phyloP scores from a whole-genome alignment of 2,113 vertebrate species.

The Macroglossus sobrinus region DNA sequence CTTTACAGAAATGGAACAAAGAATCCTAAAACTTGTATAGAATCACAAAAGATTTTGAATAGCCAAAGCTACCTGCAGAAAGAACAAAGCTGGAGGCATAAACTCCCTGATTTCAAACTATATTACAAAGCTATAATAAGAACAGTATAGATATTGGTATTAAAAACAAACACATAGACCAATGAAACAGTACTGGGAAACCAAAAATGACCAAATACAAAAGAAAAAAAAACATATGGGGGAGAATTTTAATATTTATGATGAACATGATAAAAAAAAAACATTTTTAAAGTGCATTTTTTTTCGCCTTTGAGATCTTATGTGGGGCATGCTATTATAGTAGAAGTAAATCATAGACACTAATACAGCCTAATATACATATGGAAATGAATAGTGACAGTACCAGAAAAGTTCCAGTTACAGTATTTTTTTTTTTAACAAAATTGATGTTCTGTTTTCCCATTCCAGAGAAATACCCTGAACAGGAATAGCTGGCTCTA shows the following conservation, averaged over 20 bases:
- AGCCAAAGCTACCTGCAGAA: not conserved
- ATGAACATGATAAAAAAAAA: not conserved
- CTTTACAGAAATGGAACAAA: not conserved
- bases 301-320: not conserved
- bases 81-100: not conserved
- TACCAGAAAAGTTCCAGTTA: not conserved
- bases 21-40: not conserved
- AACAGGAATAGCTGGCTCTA: not conserved
- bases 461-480: not conserved
- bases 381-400: not conserved
- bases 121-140: not conserved
- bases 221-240: not conserved
- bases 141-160: not conserved
- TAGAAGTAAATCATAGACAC: not conserved
- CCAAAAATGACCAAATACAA: not conserved
- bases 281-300: not conserved
- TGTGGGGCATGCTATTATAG: not conserved
- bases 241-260: not conserved
- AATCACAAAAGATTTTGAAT: not conserved
- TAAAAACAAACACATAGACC: not conserved
- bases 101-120: not conserved
- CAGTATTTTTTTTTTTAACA: not conserved
- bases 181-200: not conserved
- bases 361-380: not conserved
- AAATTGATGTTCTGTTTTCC: not conserved